Conservation (phyloP, 2,888 invertebrate genomes). For the Pediacus dermestoides region DNA sequence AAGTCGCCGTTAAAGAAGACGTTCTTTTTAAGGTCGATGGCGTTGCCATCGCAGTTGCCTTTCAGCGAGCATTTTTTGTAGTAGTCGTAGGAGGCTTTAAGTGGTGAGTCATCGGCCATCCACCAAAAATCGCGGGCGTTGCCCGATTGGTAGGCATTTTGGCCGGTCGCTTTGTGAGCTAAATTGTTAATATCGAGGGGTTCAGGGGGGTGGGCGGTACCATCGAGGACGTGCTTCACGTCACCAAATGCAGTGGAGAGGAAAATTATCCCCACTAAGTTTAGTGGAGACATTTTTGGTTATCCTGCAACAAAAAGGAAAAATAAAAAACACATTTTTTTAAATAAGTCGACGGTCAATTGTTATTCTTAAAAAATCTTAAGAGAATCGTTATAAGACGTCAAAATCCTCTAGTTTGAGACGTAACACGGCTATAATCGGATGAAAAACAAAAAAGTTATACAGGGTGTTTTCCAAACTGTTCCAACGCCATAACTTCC, state of each 20-base stretch:
- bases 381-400: no score
- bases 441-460: no score
- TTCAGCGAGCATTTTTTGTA: constrained; percentile 43
- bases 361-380: no score
- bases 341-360: not conserved
- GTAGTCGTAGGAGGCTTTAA: constrained; percentile 51
- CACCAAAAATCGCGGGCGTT: constrained; percentile 59
- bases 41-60: constrained; percentile 37
- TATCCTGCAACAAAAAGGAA: constrained; percentile 17
- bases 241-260: constrained; percentile 33
- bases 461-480: not conserved
- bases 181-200: constrained; percentile 33
- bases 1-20: constrained; percentile 27
- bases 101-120: constrained; percentile 58
- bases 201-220: constrained; percentile 29
- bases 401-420: no score
- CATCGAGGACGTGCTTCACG: constrained; percentile 37
- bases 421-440: no score
- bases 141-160: constrained; percentile 23
- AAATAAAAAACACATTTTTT: constrained; percentile 6
- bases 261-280: constrained; percentile 41
- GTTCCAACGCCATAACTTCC: no score
- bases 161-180: constrained; percentile 11
- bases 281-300: constrained; percentile 40
- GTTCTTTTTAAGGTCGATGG: constrained; percentile 30